Evolutionary conservation across 2,797 vertebrate species (phyloP).

Genomic region (Peromyscus eremicus): DNA sequence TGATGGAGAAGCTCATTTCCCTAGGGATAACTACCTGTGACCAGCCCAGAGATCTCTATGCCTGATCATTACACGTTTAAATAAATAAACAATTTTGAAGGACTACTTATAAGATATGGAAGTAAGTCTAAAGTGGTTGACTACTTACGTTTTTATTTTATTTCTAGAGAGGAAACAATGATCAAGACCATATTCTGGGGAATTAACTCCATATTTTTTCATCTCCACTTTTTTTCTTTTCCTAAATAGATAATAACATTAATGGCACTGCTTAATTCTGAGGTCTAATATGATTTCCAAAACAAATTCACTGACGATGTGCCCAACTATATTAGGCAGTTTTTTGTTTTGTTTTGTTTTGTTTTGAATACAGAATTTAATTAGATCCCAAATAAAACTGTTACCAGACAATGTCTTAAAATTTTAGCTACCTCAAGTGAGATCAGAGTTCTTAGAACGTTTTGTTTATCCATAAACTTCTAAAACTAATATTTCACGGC

Average conservation of each 20-base stretch:
- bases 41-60: neutral
- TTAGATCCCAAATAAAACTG: slow-evolving; percentile 37
- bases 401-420: slow-evolving; percentile 1
- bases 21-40: neutral
- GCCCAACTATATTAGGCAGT: neutral
- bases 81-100: neutral
- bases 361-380: slow-evolving; percentile 25
- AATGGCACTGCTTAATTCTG: neutral
- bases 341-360: neutral
- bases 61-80: neutral
- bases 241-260: neutral
- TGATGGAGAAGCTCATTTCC: rapidly evolving
- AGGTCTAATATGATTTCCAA: neutral
- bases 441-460: slow-evolving; percentile 51
- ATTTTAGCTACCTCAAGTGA: slow-evolving; percentile 32
- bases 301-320: neutral
- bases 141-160: slow-evolving; percentile 25
- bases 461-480: slow-evolving; percentile 59
- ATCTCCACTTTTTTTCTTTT: neutral
- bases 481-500: slow-evolving; percentile 41
- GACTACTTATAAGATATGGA: neutral
- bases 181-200: neutral
- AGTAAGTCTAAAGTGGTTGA: neutral
- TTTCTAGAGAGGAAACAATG: neutral
- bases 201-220: slow-evolving; percentile 9